These are phyloP conservation scores for Volucella inflata DNA, from an alignment of 2,888 invertebrate genomes.

Conservation along the genomic window DNA sequence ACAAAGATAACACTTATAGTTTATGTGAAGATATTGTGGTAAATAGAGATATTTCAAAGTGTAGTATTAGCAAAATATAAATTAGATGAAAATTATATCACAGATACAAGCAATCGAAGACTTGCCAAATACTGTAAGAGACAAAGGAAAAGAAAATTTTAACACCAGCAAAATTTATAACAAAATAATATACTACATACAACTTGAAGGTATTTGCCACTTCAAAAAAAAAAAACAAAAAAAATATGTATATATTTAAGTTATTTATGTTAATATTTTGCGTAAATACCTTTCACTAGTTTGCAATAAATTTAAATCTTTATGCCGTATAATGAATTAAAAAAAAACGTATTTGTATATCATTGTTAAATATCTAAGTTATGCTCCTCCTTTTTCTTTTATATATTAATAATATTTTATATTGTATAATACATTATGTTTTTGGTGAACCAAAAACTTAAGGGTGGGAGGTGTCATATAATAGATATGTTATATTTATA, in stretches of 20 bases:
- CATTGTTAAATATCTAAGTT: not conserved
- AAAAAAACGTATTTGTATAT: not conserved
- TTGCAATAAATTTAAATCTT: too few relatives aligned
- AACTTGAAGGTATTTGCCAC: not conserved
- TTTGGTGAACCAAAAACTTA: slow-evolving; percentile 37
- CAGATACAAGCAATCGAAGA: slow-evolving; percentile 25
- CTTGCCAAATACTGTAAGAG: slow-evolving; percentile 25
- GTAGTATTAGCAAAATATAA: slow-evolving; percentile 19
- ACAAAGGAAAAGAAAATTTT: slow-evolving; percentile 12
- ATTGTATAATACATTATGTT: slow-evolving; percentile 18
- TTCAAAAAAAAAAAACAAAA: not conserved
- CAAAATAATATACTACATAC: too few relatives aligned
- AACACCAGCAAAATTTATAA: slow-evolving; percentile 5
- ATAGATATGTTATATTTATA: not conserved
- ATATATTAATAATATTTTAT: slow-evolving; percentile 15
- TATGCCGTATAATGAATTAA: too few relatives aligned
- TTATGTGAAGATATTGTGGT: not conserved
- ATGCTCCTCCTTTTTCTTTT: not conserved
- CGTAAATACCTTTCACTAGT: not conserved
- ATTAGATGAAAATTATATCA: slow-evolving; percentile 20
- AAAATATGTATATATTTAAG: too few relatives aligned
- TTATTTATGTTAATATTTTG: slow-evolving; percentile 7
- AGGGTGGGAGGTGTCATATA: slow-evolving; percentile 21
- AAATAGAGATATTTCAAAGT: not conserved
- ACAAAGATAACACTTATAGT: not conserved